Base-by-base conservation (phyloP, 2,888 invertebrate genomes). In the Agapetus fuscipes region DNA sequence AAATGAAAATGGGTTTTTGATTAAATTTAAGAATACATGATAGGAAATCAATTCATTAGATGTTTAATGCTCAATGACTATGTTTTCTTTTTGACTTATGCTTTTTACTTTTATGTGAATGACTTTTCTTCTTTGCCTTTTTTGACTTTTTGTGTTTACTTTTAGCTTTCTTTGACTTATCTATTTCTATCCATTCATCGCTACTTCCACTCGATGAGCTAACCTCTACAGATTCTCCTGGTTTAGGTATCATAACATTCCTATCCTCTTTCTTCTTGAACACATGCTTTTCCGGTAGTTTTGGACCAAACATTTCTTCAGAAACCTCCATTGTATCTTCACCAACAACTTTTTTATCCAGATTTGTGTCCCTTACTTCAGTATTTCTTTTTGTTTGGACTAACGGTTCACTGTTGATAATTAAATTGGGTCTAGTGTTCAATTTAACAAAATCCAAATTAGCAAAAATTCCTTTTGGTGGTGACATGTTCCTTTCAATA, bases 381-480 rank as follows among this genome's bases (percentile, higher is more conserved):
- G 10, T 4, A n/a, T 17, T 13, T 24, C 26, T 17, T 6, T 3
- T 24, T 9, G 26, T n/a, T 6, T 6, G 9, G 9, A 20, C 20
- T 20, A n/a, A n/a, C n/a, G 20, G 20, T 6, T 20, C 9, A 20
- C 9, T 20, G 4, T 20, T 4, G 4, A 20, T 20, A 20, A 9
- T 9, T 20, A 6, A 4, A 10, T 40, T 40, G 52, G 58, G 54
- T 67, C 68, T 68, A 3, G 70, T 64, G 43, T 70, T 66, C 0
- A 78, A 52, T 54, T 66, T 69, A 46, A 78, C 76, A 12, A 78
- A 68, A 56, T 78, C 70, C 39, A 79, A 61, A 51, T 78, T 76
- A 0, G 78, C 77, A 50, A 83, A 83, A 34, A 83, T 80, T 1
- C 83, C 83, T 45, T 79, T 64, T 0, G 83, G 80, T 0, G 83